These are phyloP conservation scores for Peromyscus nudipes DNA, from an alignment of 2,797 vertebrate species.

Conservation along the genomic window DNA sequence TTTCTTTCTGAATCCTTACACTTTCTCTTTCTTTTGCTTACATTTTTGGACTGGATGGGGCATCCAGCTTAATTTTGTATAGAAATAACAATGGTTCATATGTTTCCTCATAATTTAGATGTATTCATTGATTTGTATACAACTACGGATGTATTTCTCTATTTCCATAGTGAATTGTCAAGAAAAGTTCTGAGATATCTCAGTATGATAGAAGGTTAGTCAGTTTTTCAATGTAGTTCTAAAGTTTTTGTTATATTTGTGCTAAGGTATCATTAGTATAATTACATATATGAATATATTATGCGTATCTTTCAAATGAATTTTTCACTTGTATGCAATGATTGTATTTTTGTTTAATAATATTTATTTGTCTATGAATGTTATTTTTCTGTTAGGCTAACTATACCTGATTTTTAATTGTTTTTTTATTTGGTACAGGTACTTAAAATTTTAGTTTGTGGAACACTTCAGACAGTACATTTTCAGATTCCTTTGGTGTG, in stretches of 20 bases:
- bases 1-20: slow-evolving; percentile 22
- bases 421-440: background rate
- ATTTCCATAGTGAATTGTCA: background rate
- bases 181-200: slow-evolving; percentile 2
- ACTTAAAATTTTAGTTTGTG: background rate
- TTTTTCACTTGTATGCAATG: background rate
- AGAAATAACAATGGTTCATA: background rate
- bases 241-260: background rate
- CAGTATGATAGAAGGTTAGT: background rate
- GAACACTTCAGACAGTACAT: background rate
- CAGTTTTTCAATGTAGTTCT: background rate
- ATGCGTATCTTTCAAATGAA: slow-evolving; percentile 17
- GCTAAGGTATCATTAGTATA: background rate
- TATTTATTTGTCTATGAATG: background rate
- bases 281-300: background rate
- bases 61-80: slow-evolving; percentile 42
- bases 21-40: background rate
- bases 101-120: background rate
- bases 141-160: background rate
- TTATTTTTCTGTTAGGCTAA: background rate
- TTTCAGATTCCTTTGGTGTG: background rate
- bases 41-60: background rate
- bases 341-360: background rate
- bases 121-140: slow-evolving; percentile 17
- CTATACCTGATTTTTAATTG: background rate